Evolutionary conservation across 2,797 vertebrate species (phyloP).

Genomic region (Schizopygopsis pylzovi): DNA sequence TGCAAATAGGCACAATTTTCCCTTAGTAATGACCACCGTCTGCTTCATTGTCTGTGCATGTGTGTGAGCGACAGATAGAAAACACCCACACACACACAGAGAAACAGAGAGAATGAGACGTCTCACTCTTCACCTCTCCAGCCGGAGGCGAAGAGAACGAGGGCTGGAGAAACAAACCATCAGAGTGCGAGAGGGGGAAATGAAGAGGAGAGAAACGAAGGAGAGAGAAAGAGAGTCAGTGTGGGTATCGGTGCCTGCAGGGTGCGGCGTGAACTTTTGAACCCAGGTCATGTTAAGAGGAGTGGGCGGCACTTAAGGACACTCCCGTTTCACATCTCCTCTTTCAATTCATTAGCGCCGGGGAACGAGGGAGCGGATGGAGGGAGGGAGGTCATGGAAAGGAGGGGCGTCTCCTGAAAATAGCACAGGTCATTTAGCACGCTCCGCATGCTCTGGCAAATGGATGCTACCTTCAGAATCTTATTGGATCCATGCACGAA

Average conservation of each 20-base stretch:
- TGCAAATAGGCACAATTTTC: slow-evolving; percentile 37
- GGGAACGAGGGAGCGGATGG: slow-evolving; percentile 61
- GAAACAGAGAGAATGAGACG: slow-evolving; percentile 1
- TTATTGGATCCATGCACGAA: slow-evolving; percentile 91
- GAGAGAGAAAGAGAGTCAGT: slow-evolving; percentile 46
- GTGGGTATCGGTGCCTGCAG: slow-evolving; percentile 76
- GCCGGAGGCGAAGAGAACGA: slow-evolving; percentile 1
- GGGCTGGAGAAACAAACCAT: slow-evolving; percentile 20
- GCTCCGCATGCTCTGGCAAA: slow-evolving; percentile 80
- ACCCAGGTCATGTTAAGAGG: slow-evolving; percentile 74
- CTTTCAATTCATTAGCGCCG: slow-evolving; percentile 88
- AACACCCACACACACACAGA: not conserved
- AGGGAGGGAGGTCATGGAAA: slow-evolving; percentile 74
- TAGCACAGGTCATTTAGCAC: slow-evolving; percentile 85
- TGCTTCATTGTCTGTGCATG: not conserved
- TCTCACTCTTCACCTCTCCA: slow-evolving; percentile 29
- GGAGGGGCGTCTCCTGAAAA: slow-evolving; percentile 57
- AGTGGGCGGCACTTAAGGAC: slow-evolving; percentile 66
- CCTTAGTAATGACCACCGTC: slow-evolving; percentile 33
- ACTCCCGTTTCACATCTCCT: slow-evolving; percentile 78
- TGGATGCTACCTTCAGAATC: slow-evolving; percentile 88
- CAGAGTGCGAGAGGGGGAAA: slow-evolving; percentile 18
- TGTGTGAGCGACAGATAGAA: slow-evolving; percentile 47
- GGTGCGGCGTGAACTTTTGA: slow-evolving; percentile 90
- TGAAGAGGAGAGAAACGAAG: slow-evolving; percentile 54